These are phyloP conservation scores for Phaethornis superciliosus DNA, from an alignment of 2,113 vertebrate genomes.

Conservation along the genomic window DNA sequence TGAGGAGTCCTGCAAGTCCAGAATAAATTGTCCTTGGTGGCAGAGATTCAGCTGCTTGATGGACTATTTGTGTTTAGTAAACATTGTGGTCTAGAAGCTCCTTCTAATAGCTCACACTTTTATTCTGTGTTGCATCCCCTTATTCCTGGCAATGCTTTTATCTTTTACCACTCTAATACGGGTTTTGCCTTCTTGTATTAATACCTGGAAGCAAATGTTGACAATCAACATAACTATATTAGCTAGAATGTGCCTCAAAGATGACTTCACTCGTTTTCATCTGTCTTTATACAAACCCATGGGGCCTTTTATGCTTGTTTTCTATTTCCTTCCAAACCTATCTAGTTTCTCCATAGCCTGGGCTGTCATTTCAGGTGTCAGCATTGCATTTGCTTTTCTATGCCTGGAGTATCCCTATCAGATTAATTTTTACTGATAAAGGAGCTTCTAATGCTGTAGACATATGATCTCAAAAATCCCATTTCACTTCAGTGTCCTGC, in stretches of 20 bases:
- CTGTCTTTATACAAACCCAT: neutral
- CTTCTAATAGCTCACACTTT: neutral
- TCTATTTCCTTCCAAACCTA: neutral
- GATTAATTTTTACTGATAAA: neutral
- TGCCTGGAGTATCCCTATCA: neutral
- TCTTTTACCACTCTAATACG: neutral
- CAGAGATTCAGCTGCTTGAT: neutral
- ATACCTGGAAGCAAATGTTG: conserved; percentile 6
- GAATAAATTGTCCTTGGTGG: neutral
- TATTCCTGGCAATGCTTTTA: neutral
- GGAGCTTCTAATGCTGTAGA: neutral
- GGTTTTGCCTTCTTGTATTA: neutral
- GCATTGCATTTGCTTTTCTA: accelerated
- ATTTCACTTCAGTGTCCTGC: neutral
- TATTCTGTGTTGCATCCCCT: neutral
- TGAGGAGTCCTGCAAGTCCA: accelerated
- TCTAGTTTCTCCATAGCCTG: neutral
- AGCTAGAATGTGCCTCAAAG: neutral
- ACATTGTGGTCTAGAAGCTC: neutral
- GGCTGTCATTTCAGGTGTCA: neutral
- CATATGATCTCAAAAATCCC: neutral
- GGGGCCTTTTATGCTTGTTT: neutral
- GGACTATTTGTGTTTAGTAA: neutral
- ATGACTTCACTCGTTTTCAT: neutral
- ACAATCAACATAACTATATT: neutral